These are phyloP conservation scores for Sebastes alutus DNA, from an alignment of 2,797 vertebrate genomes.

Conservation along the genomic window DNA sequence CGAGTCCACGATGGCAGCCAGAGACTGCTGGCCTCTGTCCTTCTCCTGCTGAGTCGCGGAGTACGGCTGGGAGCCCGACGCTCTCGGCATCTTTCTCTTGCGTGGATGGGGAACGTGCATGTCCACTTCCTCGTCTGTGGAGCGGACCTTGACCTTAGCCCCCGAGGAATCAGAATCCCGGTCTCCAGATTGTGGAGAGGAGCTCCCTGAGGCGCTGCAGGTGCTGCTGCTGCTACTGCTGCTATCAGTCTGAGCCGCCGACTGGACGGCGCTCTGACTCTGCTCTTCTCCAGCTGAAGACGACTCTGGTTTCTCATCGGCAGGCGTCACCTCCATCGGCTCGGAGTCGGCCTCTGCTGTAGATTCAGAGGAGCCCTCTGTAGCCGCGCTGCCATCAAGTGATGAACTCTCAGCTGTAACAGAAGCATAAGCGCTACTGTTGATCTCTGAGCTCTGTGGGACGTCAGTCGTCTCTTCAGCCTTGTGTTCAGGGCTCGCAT, in stretches of 20 bases:
- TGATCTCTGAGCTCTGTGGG: slow-evolving; percentile 46
- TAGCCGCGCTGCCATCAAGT: slow-evolving; percentile 17
- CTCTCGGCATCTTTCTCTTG: slow-evolving; percentile 93
- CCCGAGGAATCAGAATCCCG: slow-evolving; percentile 87
- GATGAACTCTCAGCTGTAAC: slow-evolving; percentile 11
- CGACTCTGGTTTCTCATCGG: slow-evolving; percentile 85
- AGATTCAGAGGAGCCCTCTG: slow-evolving; percentile 42
- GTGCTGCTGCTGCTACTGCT: slow-evolving; percentile 30
- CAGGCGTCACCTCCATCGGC: slow-evolving; percentile 69
- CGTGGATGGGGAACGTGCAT: slow-evolving; percentile 92
- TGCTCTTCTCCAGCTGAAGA: slow-evolving; percentile 54
- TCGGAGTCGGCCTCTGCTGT: slow-evolving; percentile 58
- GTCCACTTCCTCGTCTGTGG: slow-evolving; percentile 90
- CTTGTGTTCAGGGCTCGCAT: slow-evolving; percentile 55
- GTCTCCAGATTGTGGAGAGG: slow-evolving; percentile 83
- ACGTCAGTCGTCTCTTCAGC: slow-evolving; percentile 53
- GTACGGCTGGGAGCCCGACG: slow-evolving; percentile 83
- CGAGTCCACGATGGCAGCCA: slow-evolving; percentile 95
- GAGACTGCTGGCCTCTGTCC: slow-evolving; percentile 92
- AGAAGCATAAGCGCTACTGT: not conserved
- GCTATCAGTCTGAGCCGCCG: slow-evolving; percentile 82
- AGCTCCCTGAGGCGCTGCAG: slow-evolving; percentile 76
- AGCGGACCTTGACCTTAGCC: slow-evolving; percentile 85
- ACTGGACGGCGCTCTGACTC: slow-evolving; percentile 47
- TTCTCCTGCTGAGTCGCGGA: slow-evolving; percentile 87